Conservation (phyloP, 1,140 invertebrate species). For the Drosophila tristis region DNA sequence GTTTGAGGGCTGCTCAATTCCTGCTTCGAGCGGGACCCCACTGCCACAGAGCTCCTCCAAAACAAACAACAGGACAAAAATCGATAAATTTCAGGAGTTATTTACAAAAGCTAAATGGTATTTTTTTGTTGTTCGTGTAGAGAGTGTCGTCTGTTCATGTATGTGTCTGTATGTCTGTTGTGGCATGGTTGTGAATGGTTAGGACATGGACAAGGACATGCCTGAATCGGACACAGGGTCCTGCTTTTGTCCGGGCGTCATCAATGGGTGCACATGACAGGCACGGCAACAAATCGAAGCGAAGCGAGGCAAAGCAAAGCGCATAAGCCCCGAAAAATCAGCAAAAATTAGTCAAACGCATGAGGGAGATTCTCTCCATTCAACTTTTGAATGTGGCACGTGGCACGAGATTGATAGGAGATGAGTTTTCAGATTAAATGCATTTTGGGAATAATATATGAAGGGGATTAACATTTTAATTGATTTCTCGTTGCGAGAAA, state of each 20-base stretch:
- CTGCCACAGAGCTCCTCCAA: conserved; percentile 50
- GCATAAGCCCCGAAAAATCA: conserved; percentile 30
- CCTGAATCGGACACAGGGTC: conserved; percentile 16
- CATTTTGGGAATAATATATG: too few species aligned
- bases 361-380: neutral
- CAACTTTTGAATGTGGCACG: too few species aligned
- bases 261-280: conserved; percentile 33
- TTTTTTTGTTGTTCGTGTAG: conserved; percentile 13
- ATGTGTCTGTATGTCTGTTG: conserved; percentile 1
- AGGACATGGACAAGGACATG: conserved; percentile 19
- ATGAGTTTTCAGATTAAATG: too few species aligned
- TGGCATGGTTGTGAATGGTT: conserved; percentile 33
- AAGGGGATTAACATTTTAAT: too few species aligned
- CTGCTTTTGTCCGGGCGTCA: conserved; percentile 33
- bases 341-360: neutral
- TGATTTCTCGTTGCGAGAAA: too few species aligned
- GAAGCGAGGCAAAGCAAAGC: conserved; percentile 32
- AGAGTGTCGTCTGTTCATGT: conserved; percentile 2
- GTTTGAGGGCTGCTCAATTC: conserved; percentile 21
- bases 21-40: neutral
- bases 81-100: conserved; percentile 74
- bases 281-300: conserved; percentile 30
- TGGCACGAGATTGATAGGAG: too few species aligned
- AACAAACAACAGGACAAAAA: conserved; percentile 72
- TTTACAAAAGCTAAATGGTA: conserved; percentile 52